Evolutionary conservation across 1,140 invertebrate species (phyloP).

Genomic region (Danaus melanippus): DNA sequence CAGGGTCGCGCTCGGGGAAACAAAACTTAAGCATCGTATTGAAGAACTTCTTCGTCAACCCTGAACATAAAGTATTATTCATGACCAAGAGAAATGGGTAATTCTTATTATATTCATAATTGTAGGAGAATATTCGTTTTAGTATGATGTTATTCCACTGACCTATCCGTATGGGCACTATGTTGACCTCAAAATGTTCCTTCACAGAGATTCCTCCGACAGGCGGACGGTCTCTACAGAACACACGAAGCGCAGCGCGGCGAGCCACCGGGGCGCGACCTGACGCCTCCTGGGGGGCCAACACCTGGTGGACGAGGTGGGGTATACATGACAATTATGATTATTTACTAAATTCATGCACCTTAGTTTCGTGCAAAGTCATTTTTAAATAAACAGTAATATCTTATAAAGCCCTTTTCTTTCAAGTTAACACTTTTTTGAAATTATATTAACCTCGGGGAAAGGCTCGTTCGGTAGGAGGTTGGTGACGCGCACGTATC

Average conservation of each 20-base stretch:
- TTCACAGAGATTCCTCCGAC: slow-evolving; percentile 98
- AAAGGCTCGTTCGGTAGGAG: slow-evolving; percentile 95
- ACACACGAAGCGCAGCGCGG: slow-evolving; percentile 87
- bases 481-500: slow-evolving; percentile 96
- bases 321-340: neutral
- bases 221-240: slow-evolving; percentile 91
- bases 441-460: slow-evolving; percentile 75
- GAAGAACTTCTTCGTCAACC: slow-evolving; percentile 97
- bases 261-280: slow-evolving; percentile 92
- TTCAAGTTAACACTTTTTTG: neutral
- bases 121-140: neutral
- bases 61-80: slow-evolving; percentile 45
- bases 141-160: slow-evolving; percentile 20
- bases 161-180: slow-evolving; percentile 94
- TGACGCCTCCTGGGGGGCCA: slow-evolving; percentile 89
- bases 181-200: slow-evolving; percentile 98
- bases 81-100: neutral
- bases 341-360: neutral
- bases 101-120: slow-evolving; percentile 4
- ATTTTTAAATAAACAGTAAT: neutral
- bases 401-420: neutral
- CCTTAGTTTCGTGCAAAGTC: no score
- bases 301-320: slow-evolving; percentile 72
- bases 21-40: slow-evolving; percentile 98
- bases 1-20: slow-evolving; percentile 96